These are phyloP conservation scores for Thaumetopoea pityocampa DNA, from an alignment of 1,140 invertebrate species.

Conservation along the genomic window DNA sequence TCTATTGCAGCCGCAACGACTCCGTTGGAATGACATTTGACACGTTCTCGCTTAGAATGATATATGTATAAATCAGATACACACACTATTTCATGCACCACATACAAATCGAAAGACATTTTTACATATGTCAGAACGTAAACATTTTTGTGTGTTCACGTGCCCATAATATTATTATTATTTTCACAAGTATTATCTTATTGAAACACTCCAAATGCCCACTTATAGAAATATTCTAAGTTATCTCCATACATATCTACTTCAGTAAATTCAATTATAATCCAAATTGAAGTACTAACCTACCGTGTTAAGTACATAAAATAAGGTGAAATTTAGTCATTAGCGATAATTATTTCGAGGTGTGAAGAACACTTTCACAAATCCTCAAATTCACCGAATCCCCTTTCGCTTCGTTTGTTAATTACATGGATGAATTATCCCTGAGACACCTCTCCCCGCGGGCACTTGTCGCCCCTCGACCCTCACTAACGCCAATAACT, in stretches of 20 bases:
- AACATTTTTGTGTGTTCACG: neutral
- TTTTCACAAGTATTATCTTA: no score
- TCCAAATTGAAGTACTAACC: no score
- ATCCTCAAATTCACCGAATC: constrained; percentile 40
- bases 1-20: constrained; percentile 61
- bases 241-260: no score
- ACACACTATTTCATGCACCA: constrained; percentile 9
- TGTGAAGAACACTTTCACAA: constrained; percentile 30
- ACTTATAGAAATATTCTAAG: no score
- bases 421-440: constrained; percentile 47
- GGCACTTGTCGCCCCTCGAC: constrained; percentile 12
- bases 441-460: constrained; percentile 4
- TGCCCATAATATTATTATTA: no score
- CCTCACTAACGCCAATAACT: constrained; percentile 48
- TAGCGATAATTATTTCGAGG: constrained; percentile 7
- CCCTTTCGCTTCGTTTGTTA: constrained; percentile 51
- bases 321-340: constrained; percentile 10
- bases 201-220: no score
- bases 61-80: constrained; percentile 41
- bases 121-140: constrained; percentile 2
- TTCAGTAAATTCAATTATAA: no score
- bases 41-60: constrained; percentile 55
- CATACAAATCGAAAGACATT: constrained; percentile 8
- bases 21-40: constrained; percentile 60
- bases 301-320: no score